These are phyloP conservation scores for Euproctis similis DNA, from an alignment of 2,888 invertebrate genomes.

Conservation along the genomic window DNA sequence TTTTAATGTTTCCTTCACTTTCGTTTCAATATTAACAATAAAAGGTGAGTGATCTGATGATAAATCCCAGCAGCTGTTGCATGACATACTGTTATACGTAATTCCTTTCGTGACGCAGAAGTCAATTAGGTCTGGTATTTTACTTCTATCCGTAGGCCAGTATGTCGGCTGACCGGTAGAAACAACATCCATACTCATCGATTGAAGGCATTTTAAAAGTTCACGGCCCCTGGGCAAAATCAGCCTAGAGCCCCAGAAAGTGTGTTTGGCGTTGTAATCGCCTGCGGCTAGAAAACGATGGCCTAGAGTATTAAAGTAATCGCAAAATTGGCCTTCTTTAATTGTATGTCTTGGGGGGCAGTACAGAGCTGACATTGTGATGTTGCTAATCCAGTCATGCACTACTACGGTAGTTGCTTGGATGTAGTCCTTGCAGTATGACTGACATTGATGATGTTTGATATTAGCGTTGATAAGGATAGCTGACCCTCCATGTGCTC, in stretches of 20 bases:
- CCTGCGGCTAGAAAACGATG: neutral
- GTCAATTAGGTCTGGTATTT: constrained; percentile 1
- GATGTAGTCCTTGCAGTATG: constrained; percentile 7
- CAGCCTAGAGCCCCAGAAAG: too few species aligned
- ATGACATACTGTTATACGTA: constrained; percentile 3
- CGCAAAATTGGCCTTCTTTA: neutral
- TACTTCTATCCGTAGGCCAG: too few species aligned
- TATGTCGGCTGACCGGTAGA: constrained; percentile 7
- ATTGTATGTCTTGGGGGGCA: constrained; percentile 6
- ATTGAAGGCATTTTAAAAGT: constrained; percentile 4
- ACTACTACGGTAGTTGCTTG: too few species aligned
- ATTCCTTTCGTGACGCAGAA: constrained; percentile 8
- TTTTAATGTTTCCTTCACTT: neutral
- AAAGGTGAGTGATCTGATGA: constrained; percentile 11
- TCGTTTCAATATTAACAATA: constrained; percentile 1
- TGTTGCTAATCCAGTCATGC: too few species aligned
- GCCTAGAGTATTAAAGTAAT: neutral
- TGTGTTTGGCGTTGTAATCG: too few species aligned
- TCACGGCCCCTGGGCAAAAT: too few species aligned
- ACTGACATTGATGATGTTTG: constrained; percentile 1
- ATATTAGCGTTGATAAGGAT: constrained; percentile 8
- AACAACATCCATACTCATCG: constrained; percentile 1
- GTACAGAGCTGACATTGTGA: constrained; percentile 9
- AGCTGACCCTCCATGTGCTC: too few species aligned
- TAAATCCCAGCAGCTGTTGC: constrained; percentile 5